Evolutionary conservation across 2,888 invertebrate genomes (phyloP), one percentile per base, ranked within the genome.

Genomic region (Synanthedon andrenaeformis): DNA sequence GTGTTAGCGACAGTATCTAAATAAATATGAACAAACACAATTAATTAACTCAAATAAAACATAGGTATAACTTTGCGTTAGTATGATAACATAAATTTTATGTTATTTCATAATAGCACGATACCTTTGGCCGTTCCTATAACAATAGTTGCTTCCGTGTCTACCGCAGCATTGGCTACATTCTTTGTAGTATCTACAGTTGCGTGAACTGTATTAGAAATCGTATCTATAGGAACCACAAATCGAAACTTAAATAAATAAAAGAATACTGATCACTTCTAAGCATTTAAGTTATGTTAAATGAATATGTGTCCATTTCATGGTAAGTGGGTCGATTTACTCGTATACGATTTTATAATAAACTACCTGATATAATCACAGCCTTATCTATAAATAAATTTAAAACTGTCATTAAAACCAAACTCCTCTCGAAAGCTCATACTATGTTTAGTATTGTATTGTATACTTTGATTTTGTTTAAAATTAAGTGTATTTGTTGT

Each of bases 131-230:
- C 70, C 45, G 64, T 58, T 54, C 66, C 72, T 41, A n/a, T n/a
- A n/a, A 67, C 58, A 23, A 68, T 53, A 11, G 66, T 58, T 55
- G 69, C 62, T 55, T 75, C 59, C 58, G 69, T 74, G n/a, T 74
- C 73, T 54, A 72, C 64, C n/a, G 71, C 72, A 3, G 71, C 60
- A 12, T 71, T 56, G 0, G 74, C 72, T 11, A 64, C 65, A 59
- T 70, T 74, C 60, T 76, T 77, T 12, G 74, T 73, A 13, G 67
- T 67, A 42, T 78, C 75, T 63, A 75, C 66, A 50, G 71, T 72
- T 53, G 57, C 61, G 49, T 66, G 60, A 5, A 69, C 62, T 23
- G 70, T 66, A 54, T 58, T 70, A 52, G 70, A 57, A 54, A 76
- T 62, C 14, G 69, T 72, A 66, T 74, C 69, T 74, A 72, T 35